Percentiles rank a stretch among this genome's conserved stretches.
Evolutionary conservation across 2,888 invertebrate species (phyloP).

Genomic region (Protula sp.): DNA sequence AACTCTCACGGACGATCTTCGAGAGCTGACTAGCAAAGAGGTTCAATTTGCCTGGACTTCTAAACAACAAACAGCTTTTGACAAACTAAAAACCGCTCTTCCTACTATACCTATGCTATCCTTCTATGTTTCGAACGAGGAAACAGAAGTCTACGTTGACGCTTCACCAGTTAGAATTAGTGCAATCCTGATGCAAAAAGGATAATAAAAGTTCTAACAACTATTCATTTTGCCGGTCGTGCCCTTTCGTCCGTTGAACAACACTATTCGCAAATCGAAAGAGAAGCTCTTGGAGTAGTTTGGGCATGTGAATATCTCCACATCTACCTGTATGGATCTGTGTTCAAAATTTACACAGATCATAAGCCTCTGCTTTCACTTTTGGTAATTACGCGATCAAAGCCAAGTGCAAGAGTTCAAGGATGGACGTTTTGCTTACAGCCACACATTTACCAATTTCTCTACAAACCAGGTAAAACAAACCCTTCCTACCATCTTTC

Average conservation of each 20-base stretch:
- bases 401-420: conserved; percentile 23
- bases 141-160: conserved; percentile 26
- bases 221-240: conserved; percentile 23
- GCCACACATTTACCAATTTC: conserved; percentile 22
- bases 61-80: conserved; percentile 17
- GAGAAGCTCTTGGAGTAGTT: conserved; percentile 18
- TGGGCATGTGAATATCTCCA: conserved; percentile 36
- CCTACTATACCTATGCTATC: conserved; percentile 17
- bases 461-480: conserved; percentile 23
- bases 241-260: conserved; percentile 24
- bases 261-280: conserved; percentile 31
- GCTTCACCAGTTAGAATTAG: conserved; percentile 26
- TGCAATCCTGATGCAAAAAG: conserved; percentile 4
- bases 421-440: conserved; percentile 28
- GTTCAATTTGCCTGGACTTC: conserved; percentile 18
- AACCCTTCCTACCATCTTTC: conserved; percentile 22
- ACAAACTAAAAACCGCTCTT: conserved; percentile 21
- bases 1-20: conserved; percentile 20
- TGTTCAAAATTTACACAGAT: conserved; percentile 30
- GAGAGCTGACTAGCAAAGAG: conserved; percentile 22
- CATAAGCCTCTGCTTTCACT: conserved; percentile 33
- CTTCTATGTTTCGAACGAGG: conserved; percentile 22
- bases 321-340: conserved; percentile 29
- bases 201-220: background rate
- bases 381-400: conserved; percentile 22